Percentiles rank a stretch among this genome's conserved stretches.
These are phyloP conservation scores for Drosophila tripunctata DNA, from an alignment of 2,888 invertebrate genomes.

Conservation along the genomic window DNA sequence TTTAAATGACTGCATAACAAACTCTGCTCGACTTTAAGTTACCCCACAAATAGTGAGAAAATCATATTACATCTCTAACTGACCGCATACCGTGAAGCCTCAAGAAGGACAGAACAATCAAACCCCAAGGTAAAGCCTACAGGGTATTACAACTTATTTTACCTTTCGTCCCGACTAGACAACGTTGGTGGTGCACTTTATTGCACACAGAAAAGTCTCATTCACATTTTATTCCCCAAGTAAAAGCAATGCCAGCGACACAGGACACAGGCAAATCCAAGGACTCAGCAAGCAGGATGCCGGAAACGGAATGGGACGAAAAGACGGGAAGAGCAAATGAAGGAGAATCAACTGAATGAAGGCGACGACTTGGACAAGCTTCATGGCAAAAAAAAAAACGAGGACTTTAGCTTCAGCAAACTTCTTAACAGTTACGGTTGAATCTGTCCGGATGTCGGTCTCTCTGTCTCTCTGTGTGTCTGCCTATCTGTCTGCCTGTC, in stretches of 20 bases:
- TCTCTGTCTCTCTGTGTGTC: too few relatives aligned
- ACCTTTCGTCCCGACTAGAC: conserved; percentile 2
- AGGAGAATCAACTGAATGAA: background rate
- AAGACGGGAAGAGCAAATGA: background rate
- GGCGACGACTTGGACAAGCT: background rate
- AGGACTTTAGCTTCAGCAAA: background rate
- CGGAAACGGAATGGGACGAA: background rate
- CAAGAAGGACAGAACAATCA: background rate
- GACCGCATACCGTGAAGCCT: too few relatives aligned
- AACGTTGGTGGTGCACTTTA: conserved; percentile 10
- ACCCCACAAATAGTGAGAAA: background rate
- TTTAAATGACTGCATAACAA: conserved; percentile 34
- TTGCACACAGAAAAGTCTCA: conserved; percentile 27
- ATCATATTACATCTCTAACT: too few relatives aligned
- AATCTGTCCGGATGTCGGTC: too few relatives aligned
- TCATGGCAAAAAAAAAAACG: background rate
- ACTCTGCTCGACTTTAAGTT: background rate
- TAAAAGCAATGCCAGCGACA: conserved; percentile 7
- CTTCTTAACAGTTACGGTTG: background rate
- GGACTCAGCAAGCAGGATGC: background rate
- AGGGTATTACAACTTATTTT: background rate
- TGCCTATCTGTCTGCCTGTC: background rate
- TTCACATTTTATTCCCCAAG: conserved; percentile 24
- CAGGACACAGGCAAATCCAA: background rate
- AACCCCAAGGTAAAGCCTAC: background rate